These are phyloP conservation scores for Percopsis transmontana DNA, from an alignment of 2,113 vertebrate species.

Conservation along the genomic window DNA sequence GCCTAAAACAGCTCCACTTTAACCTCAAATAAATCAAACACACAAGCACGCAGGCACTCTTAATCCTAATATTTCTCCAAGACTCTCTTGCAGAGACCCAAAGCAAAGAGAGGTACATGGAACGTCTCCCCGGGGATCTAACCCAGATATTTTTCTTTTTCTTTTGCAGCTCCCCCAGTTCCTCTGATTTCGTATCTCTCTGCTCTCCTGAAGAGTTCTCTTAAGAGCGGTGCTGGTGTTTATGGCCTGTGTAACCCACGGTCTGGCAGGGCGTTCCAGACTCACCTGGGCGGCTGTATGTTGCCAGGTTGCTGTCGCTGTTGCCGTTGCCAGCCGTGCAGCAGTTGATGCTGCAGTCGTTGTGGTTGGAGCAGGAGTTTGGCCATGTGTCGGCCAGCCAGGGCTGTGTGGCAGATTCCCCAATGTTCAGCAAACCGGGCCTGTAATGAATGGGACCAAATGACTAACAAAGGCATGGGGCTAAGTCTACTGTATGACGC, in stretches of 20 bases:
- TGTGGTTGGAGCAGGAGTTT: constrained; percentile 94
- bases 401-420: constrained; percentile 89
- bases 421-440: constrained; percentile 95
- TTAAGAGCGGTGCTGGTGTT: constrained; percentile 41
- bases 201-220: constrained; percentile 36
- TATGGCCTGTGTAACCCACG: not conserved
- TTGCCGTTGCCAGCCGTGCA: constrained; percentile 93
- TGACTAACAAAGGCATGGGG: constrained; percentile 40
- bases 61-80: constrained; percentile 68
- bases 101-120: constrained; percentile 42
- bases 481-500: constrained; percentile 38
- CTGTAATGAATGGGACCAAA: constrained; percentile 67
- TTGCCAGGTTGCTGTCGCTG: constrained; percentile 95
- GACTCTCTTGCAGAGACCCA: constrained; percentile 50
- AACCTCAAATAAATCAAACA: constrained; percentile 76
- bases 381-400: constrained; percentile 99
- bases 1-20: constrained; percentile 71
- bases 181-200: constrained; percentile 49
- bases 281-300: constrained; percentile 97
- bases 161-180: constrained; percentile 40
- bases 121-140: constrained; percentile 67
- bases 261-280: not conserved
- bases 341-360: constrained; percentile 97
- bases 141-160: constrained; percentile 70
- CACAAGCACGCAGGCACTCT: constrained; percentile 52